Percentiles rank a stretch among this genome's conserved stretches.
phyloP scores from a whole-genome alignment of 1,140 invertebrate species.

The Marisa cornuarietis region DNA sequence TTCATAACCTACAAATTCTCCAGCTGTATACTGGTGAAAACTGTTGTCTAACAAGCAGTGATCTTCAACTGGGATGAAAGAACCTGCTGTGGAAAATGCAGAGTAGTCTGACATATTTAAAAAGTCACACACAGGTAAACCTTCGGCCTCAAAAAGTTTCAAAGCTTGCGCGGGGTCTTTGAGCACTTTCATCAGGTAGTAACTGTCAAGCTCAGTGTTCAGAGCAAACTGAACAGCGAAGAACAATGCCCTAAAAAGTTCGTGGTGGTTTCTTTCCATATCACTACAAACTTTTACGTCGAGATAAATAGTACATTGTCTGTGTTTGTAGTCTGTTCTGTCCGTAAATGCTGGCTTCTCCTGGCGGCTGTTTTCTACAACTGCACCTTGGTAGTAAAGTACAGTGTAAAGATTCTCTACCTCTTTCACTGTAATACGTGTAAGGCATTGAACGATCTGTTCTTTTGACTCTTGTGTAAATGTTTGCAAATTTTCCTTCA shows the following conservation, averaged over 20 bases:
- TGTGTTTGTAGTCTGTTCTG: too few species aligned
- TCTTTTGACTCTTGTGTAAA: background rate
- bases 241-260: background rate
- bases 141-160: background rate
- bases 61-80: conserved; percentile 32
- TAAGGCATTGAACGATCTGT: background rate
- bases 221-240: background rate
- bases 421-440: background rate
- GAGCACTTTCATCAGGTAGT: background rate
- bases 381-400: too few species aligned
- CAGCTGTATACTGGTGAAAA: conserved; percentile 32
- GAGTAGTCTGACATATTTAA: background rate
- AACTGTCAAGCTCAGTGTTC: background rate
- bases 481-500: background rate
- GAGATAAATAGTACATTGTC: too few species aligned
- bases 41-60: conserved; percentile 40
- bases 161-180: background rate
- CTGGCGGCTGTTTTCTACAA: too few species aligned
- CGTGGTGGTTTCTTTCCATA: background rate
- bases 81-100: conserved; percentile 38
- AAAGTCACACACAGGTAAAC: background rate
- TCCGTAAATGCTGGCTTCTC: too few species aligned
- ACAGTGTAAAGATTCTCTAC: background rate
- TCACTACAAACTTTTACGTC: background rate
- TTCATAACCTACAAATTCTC: conserved; percentile 45